These are phyloP conservation scores for Drosophila auraria DNA, from an alignment of 1,140 invertebrate genomes.

Conservation along the genomic window DNA sequence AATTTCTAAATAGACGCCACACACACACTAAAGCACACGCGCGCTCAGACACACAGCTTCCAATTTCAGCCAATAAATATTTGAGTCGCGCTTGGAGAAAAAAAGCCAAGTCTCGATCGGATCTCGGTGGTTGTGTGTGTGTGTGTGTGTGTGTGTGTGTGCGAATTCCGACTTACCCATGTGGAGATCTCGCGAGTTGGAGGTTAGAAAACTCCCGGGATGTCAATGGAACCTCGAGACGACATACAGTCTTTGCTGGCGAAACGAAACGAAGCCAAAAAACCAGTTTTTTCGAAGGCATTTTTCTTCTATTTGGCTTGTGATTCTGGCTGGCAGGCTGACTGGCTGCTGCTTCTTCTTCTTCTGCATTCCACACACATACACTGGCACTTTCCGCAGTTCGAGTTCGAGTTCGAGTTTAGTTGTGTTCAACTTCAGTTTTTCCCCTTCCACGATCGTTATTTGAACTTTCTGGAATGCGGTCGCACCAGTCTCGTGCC, in stretches of 20 bases:
- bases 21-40: slow-evolving; percentile 37
- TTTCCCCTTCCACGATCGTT: slow-evolving; percentile 60
- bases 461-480: slow-evolving; percentile 83
- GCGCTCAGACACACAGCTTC: slow-evolving; percentile 55
- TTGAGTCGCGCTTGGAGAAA: slow-evolving; percentile 43
- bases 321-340: slow-evolving; percentile 33
- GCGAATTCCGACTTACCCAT: slow-evolving; percentile 73
- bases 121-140: slow-evolving; percentile 23
- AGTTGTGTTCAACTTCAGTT: slow-evolving; percentile 71
- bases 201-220: slow-evolving; percentile 68
- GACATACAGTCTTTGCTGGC: slow-evolving; percentile 69
- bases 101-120: slow-evolving; percentile 57
- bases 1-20: slow-evolving; percentile 80
- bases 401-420: slow-evolving; percentile 43
- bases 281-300: slow-evolving; percentile 67
- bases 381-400: slow-evolving; percentile 51
- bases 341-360: slow-evolving; percentile 41
- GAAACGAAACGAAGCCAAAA: slow-evolving; percentile 26
- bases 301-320: slow-evolving; percentile 65
- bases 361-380: slow-evolving; percentile 73
- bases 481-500: slow-evolving; percentile 70
- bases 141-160: slow-evolving; percentile 28
- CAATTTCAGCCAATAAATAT: slow-evolving; percentile 82
- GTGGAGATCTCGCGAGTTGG: slow-evolving; percentile 45
- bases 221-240: slow-evolving; percentile 69